phyloP scores from a whole-genome alignment of 53 echinoderm and acorn worm species.

The Arbacia lixula region DNA sequence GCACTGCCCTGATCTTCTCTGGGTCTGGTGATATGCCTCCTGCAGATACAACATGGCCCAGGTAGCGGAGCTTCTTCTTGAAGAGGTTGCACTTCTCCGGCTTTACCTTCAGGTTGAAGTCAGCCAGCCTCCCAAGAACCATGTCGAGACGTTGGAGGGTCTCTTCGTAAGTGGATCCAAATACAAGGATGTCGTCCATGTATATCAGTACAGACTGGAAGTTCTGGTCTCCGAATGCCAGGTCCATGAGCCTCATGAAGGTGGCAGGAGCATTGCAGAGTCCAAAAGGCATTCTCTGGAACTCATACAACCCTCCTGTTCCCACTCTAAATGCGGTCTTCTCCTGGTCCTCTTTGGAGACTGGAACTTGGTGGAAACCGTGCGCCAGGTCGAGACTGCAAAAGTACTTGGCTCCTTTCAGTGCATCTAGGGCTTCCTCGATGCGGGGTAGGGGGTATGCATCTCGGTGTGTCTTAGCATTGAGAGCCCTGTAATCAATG shows the following conservation, averaged over 20 bases:
- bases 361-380: conserved; percentile 72
- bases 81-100: conserved; percentile 69
- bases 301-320: conserved; percentile 81
- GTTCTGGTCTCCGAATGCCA: conserved; percentile 71
- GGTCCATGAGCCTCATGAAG: conserved; percentile 79
- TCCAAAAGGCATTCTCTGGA: conserved; percentile 67
- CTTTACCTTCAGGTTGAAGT: conserved; percentile 67
- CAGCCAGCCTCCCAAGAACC: conserved; percentile 50
- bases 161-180: conserved; percentile 64
- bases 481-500: conserved; percentile 65
- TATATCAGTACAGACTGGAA: conserved; percentile 59
- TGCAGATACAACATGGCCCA: conserved; percentile 57
- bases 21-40: conserved; percentile 60
- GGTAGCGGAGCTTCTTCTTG: conserved; percentile 47
- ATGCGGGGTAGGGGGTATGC: conserved; percentile 76
- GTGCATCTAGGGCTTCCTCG: conserved; percentile 70
- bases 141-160: conserved; percentile 59
- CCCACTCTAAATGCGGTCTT: conserved; percentile 81
- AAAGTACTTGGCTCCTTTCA: conserved; percentile 68
- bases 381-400: conserved; percentile 79
- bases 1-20: conserved; percentile 57
- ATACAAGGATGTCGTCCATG: conserved; percentile 79
- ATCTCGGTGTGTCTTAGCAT: conserved; percentile 74
- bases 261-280: conserved; percentile 76
- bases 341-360: conserved; percentile 64